Evolutionary conservation across 2,888 invertebrate species (phyloP).

Genomic region (Neoscelio sp.): DNA sequence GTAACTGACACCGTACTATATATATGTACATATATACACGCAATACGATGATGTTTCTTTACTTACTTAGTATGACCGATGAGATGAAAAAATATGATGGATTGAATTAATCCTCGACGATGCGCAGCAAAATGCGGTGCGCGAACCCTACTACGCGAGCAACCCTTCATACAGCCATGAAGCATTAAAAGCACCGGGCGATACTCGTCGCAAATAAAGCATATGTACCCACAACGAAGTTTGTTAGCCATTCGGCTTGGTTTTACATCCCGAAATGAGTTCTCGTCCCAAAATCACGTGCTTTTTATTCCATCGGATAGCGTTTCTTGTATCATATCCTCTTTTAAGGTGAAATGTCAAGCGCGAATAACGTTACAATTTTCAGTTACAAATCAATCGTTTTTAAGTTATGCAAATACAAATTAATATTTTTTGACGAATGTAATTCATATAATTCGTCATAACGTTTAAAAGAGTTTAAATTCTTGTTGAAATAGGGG

Average conservation of each 20-base stretch:
- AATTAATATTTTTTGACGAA: too few relatives aligned
- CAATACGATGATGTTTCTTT: constrained; percentile 47
- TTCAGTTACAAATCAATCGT: too few relatives aligned
- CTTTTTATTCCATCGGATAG: constrained; percentile 56
- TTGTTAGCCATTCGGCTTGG: constrained; percentile 72
- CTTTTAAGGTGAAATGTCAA: too few relatives aligned
- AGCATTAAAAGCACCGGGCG: constrained; percentile 72
- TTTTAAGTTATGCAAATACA: too few relatives aligned
- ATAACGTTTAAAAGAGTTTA: too few relatives aligned
- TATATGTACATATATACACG: constrained; percentile 2
- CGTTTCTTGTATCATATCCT: constrained; percentile 43
- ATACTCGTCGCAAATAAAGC: constrained; percentile 72
- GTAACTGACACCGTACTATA: background rate
- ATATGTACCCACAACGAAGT: constrained; percentile 68
- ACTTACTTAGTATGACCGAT: constrained; percentile 71
- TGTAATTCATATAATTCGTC: too few relatives aligned
- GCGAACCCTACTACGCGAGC: constrained; percentile 57
- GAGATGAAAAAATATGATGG: constrained; percentile 70
- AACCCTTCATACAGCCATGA: constrained; percentile 60
- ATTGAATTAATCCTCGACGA: constrained; percentile 63
- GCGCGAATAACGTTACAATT: too few relatives aligned
- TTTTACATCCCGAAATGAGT: constrained; percentile 69
- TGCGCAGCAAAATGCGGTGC: constrained; percentile 58
- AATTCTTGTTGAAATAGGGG: too few relatives aligned
- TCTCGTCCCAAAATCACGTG: constrained; percentile 58